phyloP scores from a whole-genome alignment of 2,113 vertebrate species.

The Phaethon lepturus region DNA sequence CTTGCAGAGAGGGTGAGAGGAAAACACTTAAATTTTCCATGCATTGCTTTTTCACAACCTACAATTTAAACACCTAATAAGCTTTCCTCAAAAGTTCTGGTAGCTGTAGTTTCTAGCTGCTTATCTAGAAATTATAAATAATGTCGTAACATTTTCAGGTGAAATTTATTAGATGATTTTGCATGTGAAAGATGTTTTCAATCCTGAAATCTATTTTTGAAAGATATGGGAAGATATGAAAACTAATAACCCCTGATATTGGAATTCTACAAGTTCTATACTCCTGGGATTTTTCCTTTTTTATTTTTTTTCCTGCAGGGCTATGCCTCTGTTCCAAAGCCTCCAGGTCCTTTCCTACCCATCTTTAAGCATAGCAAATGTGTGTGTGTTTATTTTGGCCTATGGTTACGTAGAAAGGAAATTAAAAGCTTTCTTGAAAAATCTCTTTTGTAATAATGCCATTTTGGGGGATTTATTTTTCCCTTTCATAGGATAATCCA shows the following conservation, averaged over 20 bases:
- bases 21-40: not conserved
- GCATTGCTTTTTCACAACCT: not conserved
- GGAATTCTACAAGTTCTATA: not conserved
- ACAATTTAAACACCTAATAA: not conserved
- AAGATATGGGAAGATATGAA: not conserved
- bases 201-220: not conserved
- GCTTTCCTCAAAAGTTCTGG: not conserved
- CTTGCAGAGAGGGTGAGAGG: not conserved
- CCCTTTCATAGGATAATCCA: not conserved
- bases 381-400: not conserved
- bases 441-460: not conserved
- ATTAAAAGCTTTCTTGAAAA: conserved; percentile 7
- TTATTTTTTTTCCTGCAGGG: not conserved
- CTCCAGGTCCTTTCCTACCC: not conserved
- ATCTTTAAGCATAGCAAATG: not conserved
- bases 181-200: not conserved
- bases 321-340: not conserved
- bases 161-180: not conserved
- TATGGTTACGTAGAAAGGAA: not conserved
- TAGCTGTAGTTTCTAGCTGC: not conserved
- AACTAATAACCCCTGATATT: not conserved
- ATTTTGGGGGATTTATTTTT: not conserved
- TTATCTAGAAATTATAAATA: not conserved
- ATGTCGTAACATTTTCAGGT: not conserved
- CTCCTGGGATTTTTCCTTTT: not conserved